Conservation (phyloP, 2,888 invertebrate genomes). For the Lasioglossum vierecki region DNA sequence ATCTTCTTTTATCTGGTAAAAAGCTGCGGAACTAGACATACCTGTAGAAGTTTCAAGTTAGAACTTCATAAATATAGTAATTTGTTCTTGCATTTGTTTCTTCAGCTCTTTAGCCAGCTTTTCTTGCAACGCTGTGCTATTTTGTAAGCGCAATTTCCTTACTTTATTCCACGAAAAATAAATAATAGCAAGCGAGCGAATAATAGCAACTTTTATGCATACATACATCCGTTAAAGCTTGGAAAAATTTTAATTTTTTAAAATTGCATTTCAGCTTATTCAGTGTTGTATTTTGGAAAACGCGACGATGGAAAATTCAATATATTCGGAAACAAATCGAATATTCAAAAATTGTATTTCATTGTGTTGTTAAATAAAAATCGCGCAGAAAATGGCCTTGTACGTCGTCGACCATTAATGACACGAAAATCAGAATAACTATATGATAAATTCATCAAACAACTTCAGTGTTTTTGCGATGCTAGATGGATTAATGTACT, state of each 20-base stretch:
- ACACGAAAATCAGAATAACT: not conserved
- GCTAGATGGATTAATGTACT: not conserved
- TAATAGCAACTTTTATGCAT: not conserved
- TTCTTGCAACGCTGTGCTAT: not conserved
- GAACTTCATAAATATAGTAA: not conserved
- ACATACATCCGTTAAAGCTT: not conserved
- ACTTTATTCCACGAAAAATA: not conserved
- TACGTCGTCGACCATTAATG: not conserved
- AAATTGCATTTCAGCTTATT: too few relatives aligned
- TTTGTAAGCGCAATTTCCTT: not conserved
- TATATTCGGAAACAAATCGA: not conserved
- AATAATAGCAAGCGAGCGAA: not conserved
- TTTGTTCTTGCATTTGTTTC: not conserved
- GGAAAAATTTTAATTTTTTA: too few relatives aligned
- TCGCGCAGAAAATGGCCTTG: not conserved
- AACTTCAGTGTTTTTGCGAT: too few relatives aligned
- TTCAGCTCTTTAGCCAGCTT: not conserved
- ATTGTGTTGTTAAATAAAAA: not conserved
- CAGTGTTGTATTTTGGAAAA: not conserved
- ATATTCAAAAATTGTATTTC: not conserved
- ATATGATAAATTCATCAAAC: too few relatives aligned
- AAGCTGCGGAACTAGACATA: not conserved
- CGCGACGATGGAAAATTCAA: rapidly evolving
- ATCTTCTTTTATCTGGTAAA: too few relatives aligned
- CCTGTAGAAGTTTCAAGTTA: not conserved